Evolutionary conservation across 2,888 invertebrate genomes (phyloP).

Genomic region (Neocrepidodera transversa): DNA sequence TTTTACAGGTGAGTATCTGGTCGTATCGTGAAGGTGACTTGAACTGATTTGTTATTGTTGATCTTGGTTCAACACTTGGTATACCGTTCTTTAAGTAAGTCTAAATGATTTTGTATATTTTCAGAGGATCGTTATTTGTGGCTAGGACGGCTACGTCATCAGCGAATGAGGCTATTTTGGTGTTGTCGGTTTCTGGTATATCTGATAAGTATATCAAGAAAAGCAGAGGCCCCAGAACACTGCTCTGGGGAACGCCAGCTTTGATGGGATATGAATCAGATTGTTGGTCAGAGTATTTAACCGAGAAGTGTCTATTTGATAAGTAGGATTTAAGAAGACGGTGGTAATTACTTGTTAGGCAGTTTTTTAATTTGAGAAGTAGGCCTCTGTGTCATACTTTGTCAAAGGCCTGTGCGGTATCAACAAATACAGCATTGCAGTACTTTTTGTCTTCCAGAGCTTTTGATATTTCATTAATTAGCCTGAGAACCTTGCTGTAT

Average conservation of each 20-base stretch:
- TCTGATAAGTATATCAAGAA: not conserved
- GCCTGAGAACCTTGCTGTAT: too few relatives aligned
- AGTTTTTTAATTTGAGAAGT: not conserved
- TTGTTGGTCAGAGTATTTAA: constrained; percentile 7
- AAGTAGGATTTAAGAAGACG: constrained; percentile 13
- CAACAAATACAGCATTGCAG: too few relatives aligned
- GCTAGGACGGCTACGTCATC: not conserved
- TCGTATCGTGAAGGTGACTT: not conserved
- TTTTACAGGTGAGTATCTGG: not conserved
- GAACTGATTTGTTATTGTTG: not conserved
- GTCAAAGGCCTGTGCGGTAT: too few relatives aligned
- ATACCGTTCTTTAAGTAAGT: not conserved
- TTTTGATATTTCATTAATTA: too few relatives aligned
- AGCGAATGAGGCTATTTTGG: not conserved
- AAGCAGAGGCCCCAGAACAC: not conserved
- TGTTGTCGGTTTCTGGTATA: not conserved
- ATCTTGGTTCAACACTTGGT: not conserved
- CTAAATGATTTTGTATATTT: not conserved
- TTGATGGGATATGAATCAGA: constrained; percentile 1
- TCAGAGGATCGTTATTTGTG: not conserved
- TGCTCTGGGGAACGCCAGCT: constrained; percentile 15
- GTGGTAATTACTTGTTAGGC: not conserved
- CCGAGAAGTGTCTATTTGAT: constrained; percentile 13
- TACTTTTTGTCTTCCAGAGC: too few relatives aligned
- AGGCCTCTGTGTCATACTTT: too few relatives aligned